Evolutionary conservation across 53 echinoderm and acorn worm genomes (phyloP).

Genomic region (Echinarachnius parma): DNA sequence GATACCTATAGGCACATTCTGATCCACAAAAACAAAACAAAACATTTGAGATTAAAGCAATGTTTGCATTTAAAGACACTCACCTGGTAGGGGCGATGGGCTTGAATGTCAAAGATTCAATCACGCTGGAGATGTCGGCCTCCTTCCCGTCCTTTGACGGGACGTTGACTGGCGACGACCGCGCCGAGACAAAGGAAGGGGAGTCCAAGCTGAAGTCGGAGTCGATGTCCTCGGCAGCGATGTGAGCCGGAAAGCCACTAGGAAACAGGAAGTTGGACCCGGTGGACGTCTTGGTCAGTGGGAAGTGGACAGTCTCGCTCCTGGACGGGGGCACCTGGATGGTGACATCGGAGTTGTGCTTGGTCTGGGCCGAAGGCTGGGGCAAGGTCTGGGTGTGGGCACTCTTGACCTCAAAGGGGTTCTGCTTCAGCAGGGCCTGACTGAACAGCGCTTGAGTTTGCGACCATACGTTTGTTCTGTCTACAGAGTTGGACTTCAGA

Average conservation of each 20-base stretch:
- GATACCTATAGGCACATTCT: too few relatives aligned
- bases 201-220: conserved; percentile 24
- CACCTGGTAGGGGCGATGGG: conserved; percentile 22
- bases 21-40: too few relatives aligned
- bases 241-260: conserved; percentile 14
- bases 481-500: too few relatives aligned
- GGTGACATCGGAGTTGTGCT: conserved; percentile 2
- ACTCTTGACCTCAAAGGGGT: not conserved
- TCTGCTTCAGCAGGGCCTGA: too few relatives aligned
- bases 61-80: not conserved
- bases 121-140: not conserved
- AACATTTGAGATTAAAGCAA: too few relatives aligned
- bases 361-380: not conserved
- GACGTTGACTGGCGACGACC: conserved; percentile 15
- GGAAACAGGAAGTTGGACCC: conserved; percentile 10
- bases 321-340: conserved; percentile 20
- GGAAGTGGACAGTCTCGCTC: too few relatives aligned
- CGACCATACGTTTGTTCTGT: not conserved
- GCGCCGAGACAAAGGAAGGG: conserved; percentile 19
- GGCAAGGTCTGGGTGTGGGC: conserved; percentile 32
- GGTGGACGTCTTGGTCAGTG: conserved; percentile 16
- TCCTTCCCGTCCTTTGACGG: not conserved
- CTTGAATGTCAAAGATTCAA: conserved; percentile 25
- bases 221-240: conserved; percentile 19
- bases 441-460: not conserved